Evolutionary conservation across 2,888 invertebrate genomes (phyloP), one percentile per base, ranked within the genome.

Genomic region (Iselma pallidipennis): DNA sequence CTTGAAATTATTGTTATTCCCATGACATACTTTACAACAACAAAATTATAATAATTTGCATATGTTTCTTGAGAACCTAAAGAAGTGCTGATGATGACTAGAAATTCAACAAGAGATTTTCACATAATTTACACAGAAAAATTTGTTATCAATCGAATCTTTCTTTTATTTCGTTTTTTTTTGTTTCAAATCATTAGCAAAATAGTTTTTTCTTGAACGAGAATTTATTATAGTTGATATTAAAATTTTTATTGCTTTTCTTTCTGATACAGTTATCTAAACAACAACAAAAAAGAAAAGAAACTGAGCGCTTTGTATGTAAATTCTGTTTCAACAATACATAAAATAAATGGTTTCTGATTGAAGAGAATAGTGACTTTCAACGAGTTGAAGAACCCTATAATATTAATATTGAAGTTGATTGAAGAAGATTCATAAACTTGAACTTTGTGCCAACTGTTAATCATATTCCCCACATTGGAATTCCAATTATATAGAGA

Each of bases 401-500:
- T 21, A 42, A 19, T 10, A 42, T 14, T 14, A 16, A 37, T 16
- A 37, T 1, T 16, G 2, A 14, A n/a, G 19, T 42, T 42, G 42
- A 42, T 42, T 42, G 42, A 21, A 12, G 51, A 51, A 31, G 51
- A 51, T 51, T 57, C 52, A 57, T 53, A 56, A 66, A 68, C 52
- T 63, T 59, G 54, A 59, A 60, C 57, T 60, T 55, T 63, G 60
- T 67, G 65, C 66, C 66, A 61, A 67, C 69, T 71, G 70, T 70
- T 69, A 72, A 71, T 71, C 69, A 69, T 71, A 68, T 67, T 63
- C 72, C 68, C 63, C 57, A 55, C 65, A 57, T 52, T 59, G 76
- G 76, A 77, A 76, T 77, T 77, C 74, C 77, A 77, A 77, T 77
- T 77, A 76, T 72, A 74, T 67, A 66, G 53, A 59, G 65, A 74